These are phyloP conservation scores for Pseudorhiza aurosa DNA, from an alignment of 30 jellyfish, hydroid and myxozoan species.

Conservation along the genomic window DNA sequence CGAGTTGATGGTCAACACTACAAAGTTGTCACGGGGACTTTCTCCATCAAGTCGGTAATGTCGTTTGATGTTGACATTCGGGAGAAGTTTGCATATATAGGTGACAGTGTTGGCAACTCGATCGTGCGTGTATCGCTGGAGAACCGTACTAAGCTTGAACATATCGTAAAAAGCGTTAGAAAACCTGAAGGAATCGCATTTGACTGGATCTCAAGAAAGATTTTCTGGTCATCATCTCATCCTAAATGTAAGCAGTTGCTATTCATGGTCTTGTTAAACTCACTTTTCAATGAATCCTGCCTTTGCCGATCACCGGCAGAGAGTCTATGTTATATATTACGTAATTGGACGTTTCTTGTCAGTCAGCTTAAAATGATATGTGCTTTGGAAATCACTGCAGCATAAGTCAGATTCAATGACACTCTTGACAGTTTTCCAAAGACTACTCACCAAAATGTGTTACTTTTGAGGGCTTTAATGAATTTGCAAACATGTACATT, in stretches of 20 bases:
- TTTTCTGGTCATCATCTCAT: slow-evolving; percentile 75
- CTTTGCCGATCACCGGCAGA: no score
- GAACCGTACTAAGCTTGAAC: slow-evolving; percentile 30
- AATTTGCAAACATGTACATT: no score
- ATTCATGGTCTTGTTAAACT: no score
- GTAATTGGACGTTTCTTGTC: no score
- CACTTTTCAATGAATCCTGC: no score
- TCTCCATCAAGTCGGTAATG: slow-evolving; percentile 45
- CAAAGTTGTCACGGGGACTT: slow-evolving; percentile 40
- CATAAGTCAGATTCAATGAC: no score
- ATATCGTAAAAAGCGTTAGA: slow-evolving; percentile 32
- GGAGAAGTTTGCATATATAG: slow-evolving; percentile 70
- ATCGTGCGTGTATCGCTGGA: slow-evolving; percentile 54
- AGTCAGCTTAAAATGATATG: no score
- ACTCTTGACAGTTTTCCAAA: no score
- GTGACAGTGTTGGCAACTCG: slow-evolving; percentile 74
- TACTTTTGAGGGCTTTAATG: no score
- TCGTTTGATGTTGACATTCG: slow-evolving; percentile 80
- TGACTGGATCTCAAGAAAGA: slow-evolving; percentile 88
- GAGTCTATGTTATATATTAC: no score
- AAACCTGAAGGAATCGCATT: slow-evolving; percentile 90
- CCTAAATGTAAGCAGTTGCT: slow-evolving; percentile 35
- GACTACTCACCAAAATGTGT: no score
- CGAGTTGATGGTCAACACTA: slow-evolving; percentile 83
- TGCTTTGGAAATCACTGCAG: no score